Evolutionary conservation across 2,888 invertebrate genomes (phyloP).

Genomic region (Morpho achilles): DNA sequence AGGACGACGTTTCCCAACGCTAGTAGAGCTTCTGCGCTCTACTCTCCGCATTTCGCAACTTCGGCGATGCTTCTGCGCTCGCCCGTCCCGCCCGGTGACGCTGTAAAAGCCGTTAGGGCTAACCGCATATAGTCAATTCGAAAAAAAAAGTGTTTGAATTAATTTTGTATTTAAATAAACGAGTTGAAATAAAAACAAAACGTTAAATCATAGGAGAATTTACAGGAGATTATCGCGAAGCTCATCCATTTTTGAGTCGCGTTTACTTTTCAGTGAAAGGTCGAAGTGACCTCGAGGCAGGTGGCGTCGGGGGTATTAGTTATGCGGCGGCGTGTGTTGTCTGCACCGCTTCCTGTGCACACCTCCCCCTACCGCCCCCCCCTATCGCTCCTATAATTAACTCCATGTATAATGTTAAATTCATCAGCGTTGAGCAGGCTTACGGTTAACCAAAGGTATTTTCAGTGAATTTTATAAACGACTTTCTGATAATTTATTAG

Average conservation of each 20-base stretch:
- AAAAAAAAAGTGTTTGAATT: no score
- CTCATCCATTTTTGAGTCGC: constrained; percentile 27
- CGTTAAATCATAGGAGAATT: no score
- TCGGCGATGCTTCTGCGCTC: no score
- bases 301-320: constrained; percentile 52
- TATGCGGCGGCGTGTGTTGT: constrained; percentile 54
- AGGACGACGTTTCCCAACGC: no score
- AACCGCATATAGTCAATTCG: no score
- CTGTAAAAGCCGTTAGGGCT: no score
- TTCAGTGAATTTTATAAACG: background rate
- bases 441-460: constrained; percentile 15
- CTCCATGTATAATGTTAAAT: constrained; percentile 27
- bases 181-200: no score
- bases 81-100: no score
- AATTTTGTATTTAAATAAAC: background rate
- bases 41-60: no score
- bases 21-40: no score
- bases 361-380: constrained; percentile 28
- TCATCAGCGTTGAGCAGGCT: constrained; percentile 20
- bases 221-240: background rate
- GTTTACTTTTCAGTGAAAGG: constrained; percentile 34
- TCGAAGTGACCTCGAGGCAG: constrained; percentile 41
- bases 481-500: background rate
- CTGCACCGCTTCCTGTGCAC: constrained; percentile 55
- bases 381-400: constrained; percentile 30